Evolutionary conservation across 2,888 invertebrate genomes (phyloP).

Genomic region (Melanchra persicariae): DNA sequence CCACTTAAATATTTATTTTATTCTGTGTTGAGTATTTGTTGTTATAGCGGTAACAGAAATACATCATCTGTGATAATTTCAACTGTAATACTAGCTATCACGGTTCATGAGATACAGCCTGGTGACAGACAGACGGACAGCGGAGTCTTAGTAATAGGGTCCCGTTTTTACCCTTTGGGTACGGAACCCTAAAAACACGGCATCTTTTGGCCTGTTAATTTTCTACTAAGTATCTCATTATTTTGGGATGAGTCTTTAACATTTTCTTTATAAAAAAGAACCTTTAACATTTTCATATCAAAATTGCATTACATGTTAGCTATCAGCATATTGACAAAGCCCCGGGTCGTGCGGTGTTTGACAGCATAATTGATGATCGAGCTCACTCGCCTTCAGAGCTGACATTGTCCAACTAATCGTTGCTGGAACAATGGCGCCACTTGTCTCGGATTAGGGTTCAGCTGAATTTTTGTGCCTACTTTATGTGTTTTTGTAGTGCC

Average conservation of each 20-base stretch:
- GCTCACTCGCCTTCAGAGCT: conserved; percentile 74
- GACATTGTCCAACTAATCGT: conserved; percentile 75
- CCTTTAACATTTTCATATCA: not conserved
- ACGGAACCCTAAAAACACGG: too few species aligned
- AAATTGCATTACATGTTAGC: conserved; percentile 29
- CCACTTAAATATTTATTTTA: too few species aligned
- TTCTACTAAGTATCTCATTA: too few species aligned
- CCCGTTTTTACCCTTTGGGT: too few species aligned
- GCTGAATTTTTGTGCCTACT: conserved; percentile 6
- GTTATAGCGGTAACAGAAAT: too few species aligned
- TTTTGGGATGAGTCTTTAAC: not conserved
- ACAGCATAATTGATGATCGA: conserved; percentile 82
- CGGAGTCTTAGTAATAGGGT: too few species aligned
- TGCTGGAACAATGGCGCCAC: conserved; percentile 71
- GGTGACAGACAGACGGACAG: too few species aligned
- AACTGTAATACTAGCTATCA: too few species aligned
- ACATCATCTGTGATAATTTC: too few species aligned
- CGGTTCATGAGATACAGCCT: too few species aligned
- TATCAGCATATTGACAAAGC: conserved; percentile 56
- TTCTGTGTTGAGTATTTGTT: too few species aligned
- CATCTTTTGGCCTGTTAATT: too few species aligned
- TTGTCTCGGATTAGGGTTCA: conserved; percentile 65
- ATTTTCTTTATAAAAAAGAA: not conserved
- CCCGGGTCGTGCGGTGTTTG: conserved; percentile 73
- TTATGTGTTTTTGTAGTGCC: not conserved